Conservation (phyloP, 2,113 vertebrate species). For the Ochotona curzoniae region DNA sequence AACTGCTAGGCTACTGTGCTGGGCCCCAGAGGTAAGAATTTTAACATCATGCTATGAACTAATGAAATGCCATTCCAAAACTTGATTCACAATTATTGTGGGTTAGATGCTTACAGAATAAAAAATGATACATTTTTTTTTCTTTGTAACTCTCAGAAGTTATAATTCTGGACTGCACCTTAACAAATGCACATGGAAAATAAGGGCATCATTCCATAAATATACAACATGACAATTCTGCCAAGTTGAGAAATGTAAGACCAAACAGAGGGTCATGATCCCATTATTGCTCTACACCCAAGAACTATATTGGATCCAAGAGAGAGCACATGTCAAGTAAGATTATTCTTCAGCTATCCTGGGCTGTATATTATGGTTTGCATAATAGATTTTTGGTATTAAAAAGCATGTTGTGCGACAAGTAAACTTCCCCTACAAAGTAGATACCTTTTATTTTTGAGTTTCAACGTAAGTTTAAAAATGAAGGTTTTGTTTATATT, state of each 20-base stretch:
- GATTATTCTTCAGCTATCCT: neutral
- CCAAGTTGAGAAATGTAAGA: neutral
- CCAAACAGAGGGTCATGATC: neutral
- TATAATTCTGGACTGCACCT: neutral
- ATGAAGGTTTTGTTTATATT: neutral
- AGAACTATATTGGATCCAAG: neutral
- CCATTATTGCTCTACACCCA: neutral
- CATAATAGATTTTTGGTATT: neutral
- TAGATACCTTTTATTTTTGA: neutral
- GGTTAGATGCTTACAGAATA: neutral
- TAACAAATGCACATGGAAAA: neutral
- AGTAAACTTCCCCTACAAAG: neutral
- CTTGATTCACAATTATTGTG: neutral
- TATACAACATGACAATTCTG: neutral
- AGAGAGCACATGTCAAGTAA: neutral
- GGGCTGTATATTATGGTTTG: neutral
- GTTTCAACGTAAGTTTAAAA: neutral
- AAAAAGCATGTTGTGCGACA: neutral
- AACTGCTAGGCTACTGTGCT: too few species aligned
- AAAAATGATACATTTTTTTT: neutral
- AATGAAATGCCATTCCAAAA: neutral
- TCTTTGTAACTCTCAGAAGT: neutral
- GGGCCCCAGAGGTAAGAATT: neutral
- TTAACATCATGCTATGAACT: neutral
- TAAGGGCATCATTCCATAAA: neutral